Conservation (phyloP, 1,140 invertebrate genomes). For the Papilio polytes region DNA sequence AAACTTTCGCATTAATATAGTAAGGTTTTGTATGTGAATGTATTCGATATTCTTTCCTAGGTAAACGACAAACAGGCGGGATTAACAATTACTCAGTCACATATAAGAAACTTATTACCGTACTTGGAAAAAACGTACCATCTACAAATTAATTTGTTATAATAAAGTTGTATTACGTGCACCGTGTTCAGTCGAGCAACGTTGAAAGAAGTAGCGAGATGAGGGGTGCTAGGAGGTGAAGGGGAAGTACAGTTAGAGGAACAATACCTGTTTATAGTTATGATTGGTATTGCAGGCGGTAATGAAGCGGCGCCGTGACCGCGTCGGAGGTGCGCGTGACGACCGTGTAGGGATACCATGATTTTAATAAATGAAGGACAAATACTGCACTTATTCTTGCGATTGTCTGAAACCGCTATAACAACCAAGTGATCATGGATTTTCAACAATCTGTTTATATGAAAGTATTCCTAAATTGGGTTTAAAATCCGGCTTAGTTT, state of each 20-base stretch:
- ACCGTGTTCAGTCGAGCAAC: background rate
- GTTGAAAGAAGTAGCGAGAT: background rate
- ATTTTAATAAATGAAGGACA: background rate
- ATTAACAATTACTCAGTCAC: background rate
- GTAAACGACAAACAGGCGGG: background rate
- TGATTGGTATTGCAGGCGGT: conserved; percentile 61
- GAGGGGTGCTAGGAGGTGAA: conserved; percentile 4
- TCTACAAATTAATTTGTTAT: background rate
- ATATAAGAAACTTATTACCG: background rate
- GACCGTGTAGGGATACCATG: conserved; percentile 43
- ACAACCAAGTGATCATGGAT: no score
- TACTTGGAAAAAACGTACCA: background rate
- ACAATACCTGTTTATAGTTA: conserved; percentile 65
- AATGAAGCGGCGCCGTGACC: conserved; percentile 64
- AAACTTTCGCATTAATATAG: no score
- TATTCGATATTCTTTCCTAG: background rate
- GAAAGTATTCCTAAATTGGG: background rate
- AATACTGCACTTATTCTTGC: background rate
- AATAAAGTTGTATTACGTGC: conserved; percentile 13
- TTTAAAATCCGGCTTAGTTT: background rate
- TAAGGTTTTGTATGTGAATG: no score
- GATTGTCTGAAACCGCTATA: no score
- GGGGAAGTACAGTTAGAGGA: conserved; percentile 51
- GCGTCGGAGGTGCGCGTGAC: conserved; percentile 54
- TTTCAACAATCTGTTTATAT: background rate